These are phyloP conservation scores for Cliona cf. orientalis DNA, from an alignment of 37 sponge, comb jelly and placozoan genomes.

Conservation along the genomic window DNA sequence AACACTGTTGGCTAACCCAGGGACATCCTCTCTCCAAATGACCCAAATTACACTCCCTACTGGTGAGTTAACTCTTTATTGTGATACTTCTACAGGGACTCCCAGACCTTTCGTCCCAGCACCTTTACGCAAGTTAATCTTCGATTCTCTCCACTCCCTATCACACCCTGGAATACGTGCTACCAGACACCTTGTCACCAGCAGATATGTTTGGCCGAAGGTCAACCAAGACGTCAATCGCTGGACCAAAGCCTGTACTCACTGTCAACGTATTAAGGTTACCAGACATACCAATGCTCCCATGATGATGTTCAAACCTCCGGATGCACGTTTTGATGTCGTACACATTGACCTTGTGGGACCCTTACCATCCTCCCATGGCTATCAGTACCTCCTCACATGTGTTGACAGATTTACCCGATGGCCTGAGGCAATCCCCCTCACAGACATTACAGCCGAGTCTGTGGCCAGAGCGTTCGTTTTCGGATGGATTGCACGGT, in stretches of 20 bases:
- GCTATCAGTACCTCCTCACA: conserved; percentile 58
- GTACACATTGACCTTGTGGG: conserved; percentile 74
- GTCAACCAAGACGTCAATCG: conserved; percentile 62
- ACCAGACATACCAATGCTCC: conserved; percentile 43
- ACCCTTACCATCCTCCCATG: conserved; percentile 64
- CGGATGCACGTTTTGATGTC: conserved; percentile 53
- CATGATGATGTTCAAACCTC: conserved; percentile 35
- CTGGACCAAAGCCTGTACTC: conserved; percentile 62
- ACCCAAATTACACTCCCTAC: conserved; percentile 26
- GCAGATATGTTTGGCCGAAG: conserved; percentile 70
- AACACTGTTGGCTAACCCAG: conserved; percentile 18
- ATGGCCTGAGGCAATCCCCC: conserved; percentile 66
- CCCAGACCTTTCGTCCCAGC: conserved; percentile 53
- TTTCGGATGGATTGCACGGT: conserved; percentile 53
- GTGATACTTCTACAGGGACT: conserved; percentile 65
- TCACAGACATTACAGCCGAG: conserved; percentile 59
- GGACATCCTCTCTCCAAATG: conserved; percentile 22
- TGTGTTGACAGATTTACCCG: conserved; percentile 56
- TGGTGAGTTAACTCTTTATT: conserved; percentile 15
- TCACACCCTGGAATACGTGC: conserved; percentile 71
- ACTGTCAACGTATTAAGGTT: conserved; percentile 57
- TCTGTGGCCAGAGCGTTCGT: conserved; percentile 48
- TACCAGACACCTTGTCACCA: conserved; percentile 49
- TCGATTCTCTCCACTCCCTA: conserved; percentile 55
- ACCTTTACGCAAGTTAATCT: conserved; percentile 32